phyloP scores from a whole-genome alignment of 2,797 vertebrate species.

The Danio choprae region DNA sequence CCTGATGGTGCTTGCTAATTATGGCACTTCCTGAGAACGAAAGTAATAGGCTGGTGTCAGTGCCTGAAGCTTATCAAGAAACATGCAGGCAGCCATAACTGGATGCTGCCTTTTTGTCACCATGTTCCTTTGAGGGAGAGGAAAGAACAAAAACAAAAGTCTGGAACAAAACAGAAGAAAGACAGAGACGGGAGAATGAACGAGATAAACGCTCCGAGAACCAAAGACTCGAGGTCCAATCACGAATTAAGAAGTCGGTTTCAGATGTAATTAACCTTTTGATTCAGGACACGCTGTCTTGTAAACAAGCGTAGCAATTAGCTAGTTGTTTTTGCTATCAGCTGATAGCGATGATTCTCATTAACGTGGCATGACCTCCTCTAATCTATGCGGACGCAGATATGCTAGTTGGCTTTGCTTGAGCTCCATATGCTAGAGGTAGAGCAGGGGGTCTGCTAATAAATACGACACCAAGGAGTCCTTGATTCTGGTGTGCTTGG shows the following conservation, averaged over 20 bases:
- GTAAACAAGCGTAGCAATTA: constrained; percentile 80
- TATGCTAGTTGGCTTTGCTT: constrained; percentile 59
- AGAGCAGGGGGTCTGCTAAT: constrained; percentile 56
- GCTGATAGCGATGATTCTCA: constrained; percentile 81
- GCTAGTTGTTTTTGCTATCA: constrained; percentile 76
- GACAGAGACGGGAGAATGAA: constrained; percentile 46
- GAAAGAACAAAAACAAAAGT: constrained; percentile 1
- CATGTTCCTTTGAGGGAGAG: constrained; percentile 64
- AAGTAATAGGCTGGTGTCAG: constrained; percentile 91
- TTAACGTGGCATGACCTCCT: constrained; percentile 78
- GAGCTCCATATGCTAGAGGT: constrained; percentile 37
- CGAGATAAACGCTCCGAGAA: constrained; percentile 50
- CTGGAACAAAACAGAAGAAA: constrained; percentile 54
- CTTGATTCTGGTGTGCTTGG: constrained; percentile 40
- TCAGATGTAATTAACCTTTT: constrained; percentile 86
- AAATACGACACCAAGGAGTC: constrained; percentile 60
- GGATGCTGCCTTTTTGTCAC: constrained; percentile 62
- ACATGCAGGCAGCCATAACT: constrained; percentile 88
- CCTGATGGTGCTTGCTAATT: constrained; percentile 99
- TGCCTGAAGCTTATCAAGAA: constrained; percentile 93
- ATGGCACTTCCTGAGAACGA: constrained; percentile 87
- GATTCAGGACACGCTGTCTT: constrained; percentile 72
- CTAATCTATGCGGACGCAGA: constrained; percentile 75
- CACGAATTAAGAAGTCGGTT: constrained; percentile 80
- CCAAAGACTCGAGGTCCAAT: constrained; percentile 75